Evolutionary conservation across 2,113 vertebrate species (phyloP).

Genomic region (Anolis carolinensis): DNA sequence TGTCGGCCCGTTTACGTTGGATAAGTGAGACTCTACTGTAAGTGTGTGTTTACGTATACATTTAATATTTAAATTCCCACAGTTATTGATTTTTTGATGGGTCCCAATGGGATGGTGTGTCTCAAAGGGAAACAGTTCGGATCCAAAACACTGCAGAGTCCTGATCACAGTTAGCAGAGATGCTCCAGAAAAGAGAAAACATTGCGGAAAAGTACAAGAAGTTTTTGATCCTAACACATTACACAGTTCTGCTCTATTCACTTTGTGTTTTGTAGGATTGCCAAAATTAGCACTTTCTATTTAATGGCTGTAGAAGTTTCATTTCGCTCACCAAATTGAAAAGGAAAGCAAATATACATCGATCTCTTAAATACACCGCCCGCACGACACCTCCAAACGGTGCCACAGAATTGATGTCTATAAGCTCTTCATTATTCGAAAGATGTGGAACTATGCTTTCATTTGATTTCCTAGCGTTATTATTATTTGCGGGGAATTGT

Average conservation of each 20-base stretch:
- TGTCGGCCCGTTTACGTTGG: no score
- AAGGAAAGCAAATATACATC: neutral
- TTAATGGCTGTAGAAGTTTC: conserved; percentile 9
- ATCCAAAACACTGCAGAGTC: no score
- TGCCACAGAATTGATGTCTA: conserved; percentile 32
- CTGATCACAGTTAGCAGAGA: no score
- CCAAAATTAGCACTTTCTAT: neutral
- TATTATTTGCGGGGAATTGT: conserved; percentile 58
- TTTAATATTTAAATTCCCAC: no score
- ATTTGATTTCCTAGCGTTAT: conserved; percentile 51
- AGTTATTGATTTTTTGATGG: no score
- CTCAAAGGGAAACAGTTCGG: no score
- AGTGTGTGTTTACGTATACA: no score
- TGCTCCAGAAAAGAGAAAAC: no score
- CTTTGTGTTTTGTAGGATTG: neutral
- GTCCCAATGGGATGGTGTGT: no score
- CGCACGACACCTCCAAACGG: conserved; percentile 11
- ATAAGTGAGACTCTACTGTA: no score
- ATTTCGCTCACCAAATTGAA: conserved; percentile 25
- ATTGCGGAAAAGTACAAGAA: no score
- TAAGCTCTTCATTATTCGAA: conserved; percentile 49
- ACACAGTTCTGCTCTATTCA: neutral
- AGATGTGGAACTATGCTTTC: conserved; percentile 37
- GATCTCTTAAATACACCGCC: conserved; percentile 1
- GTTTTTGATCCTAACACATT: neutral